A percentile compares a stretch with the other conserved stretches of the same genome.
Evolutionary conservation across 2,888 invertebrate genomes (phyloP).

Genomic region (Lissonota sp.): DNA sequence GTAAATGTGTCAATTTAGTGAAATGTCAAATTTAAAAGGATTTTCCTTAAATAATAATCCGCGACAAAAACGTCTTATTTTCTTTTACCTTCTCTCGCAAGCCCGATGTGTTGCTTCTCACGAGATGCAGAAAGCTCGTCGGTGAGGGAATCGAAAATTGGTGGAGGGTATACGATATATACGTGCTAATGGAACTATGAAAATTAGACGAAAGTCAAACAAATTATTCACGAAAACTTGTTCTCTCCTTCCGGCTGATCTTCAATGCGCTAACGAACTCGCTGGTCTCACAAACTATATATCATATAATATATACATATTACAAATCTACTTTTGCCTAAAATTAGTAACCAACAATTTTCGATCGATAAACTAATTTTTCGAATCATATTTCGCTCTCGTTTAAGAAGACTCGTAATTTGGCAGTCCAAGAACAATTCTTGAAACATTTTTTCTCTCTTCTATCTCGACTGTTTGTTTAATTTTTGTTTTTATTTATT

Average conservation of each 20-base stretch:
- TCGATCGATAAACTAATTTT: slow-evolving; percentile 44
- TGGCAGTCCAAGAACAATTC: slow-evolving; percentile 37
- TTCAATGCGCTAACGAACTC: slow-evolving; percentile 3
- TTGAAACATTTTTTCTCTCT: neutral
- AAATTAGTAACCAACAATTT: slow-evolving; percentile 79
- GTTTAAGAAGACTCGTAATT: slow-evolving; percentile 35
- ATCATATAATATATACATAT: slow-evolving; percentile 76
- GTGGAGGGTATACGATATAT: too few species aligned
- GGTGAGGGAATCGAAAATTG: too few species aligned
- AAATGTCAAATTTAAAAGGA: too few species aligned
- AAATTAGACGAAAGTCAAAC: slow-evolving; percentile 47
- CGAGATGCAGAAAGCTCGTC: too few species aligned
- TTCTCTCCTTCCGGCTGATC: neutral
- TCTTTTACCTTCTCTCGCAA: too few species aligned
- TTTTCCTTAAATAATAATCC: too few species aligned
- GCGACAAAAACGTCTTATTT: too few species aligned
- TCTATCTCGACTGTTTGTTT: neutral
- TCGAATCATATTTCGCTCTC: slow-evolving; percentile 47
- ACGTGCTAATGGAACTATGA: slow-evolving; percentile 1
- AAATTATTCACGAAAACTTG: slow-evolving; percentile 49
- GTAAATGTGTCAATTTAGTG: too few species aligned
- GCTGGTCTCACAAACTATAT: slow-evolving; percentile 21
- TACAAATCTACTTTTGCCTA: slow-evolving; percentile 76
- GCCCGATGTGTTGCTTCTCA: too few species aligned
- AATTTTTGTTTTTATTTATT: neutral